Evolutionary conservation across 2,888 invertebrate species (phyloP).

Genomic region (Tachina fera): DNA sequence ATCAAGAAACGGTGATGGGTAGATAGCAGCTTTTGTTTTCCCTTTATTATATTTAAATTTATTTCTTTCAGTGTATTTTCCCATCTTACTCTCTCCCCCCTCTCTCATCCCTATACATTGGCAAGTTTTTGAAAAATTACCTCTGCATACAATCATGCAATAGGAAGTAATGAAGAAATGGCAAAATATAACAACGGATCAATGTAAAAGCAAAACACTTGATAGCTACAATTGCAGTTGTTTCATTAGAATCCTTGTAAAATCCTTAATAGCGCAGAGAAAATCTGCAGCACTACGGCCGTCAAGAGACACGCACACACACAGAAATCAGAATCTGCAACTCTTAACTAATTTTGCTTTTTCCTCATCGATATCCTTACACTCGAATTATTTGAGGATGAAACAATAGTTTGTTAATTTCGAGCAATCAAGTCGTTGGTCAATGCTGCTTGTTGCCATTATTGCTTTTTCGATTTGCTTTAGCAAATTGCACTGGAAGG

Average conservation of each 20-base stretch:
- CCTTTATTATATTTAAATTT: too few species aligned
- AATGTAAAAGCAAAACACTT: conserved; percentile 27
- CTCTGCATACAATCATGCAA: conserved; percentile 32
- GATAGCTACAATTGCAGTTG: conserved; percentile 23
- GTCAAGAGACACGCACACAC: background rate
- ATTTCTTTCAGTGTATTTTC: background rate
- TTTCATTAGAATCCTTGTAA: conserved; percentile 37
- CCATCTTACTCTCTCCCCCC: background rate
- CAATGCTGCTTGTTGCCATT: conserved; percentile 5
- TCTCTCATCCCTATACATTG: background rate
- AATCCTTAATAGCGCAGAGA: conserved; percentile 26
- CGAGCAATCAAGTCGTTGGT: conserved; percentile 49
- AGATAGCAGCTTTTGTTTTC: too few species aligned
- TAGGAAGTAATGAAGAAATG: background rate
- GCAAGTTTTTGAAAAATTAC: conserved; percentile 26
- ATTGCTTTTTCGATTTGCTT: conserved; percentile 9
- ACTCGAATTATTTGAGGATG: conserved; percentile 11
- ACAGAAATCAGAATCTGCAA: background rate
- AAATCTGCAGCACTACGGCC: background rate
- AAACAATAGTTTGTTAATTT: conserved; percentile 64
- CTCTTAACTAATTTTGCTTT: conserved; percentile 34
- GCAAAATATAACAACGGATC: conserved; percentile 12
- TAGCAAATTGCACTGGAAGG: background rate
- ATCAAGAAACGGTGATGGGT: too few species aligned
- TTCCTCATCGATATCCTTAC: conserved; percentile 34